Percentiles rank a stretch among this genome's conserved stretches.
Conservation (phyloP, 2,797 vertebrate species). For the Xerus rutilus region DNA sequence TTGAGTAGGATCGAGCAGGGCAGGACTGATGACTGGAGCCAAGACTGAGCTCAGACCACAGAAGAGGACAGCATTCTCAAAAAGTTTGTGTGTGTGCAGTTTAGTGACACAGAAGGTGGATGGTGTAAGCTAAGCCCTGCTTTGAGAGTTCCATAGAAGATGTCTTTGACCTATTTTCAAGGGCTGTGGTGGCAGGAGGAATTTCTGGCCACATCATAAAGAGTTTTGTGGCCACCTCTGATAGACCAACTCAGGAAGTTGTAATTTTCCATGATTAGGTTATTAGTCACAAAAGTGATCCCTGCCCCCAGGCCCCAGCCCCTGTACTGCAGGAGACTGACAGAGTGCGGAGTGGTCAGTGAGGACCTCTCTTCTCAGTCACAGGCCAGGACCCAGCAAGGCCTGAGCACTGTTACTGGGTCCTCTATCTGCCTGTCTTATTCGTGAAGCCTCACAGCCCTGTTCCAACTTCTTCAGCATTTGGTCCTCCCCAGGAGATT, state of each 20-base stretch:
- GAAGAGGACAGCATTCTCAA: background rate
- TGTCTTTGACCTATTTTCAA: slow-evolving; percentile 74
- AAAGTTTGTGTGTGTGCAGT: background rate
- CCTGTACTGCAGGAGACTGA: background rate
- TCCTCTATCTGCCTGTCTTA: background rate
- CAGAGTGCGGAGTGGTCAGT: background rate
- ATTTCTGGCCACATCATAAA: slow-evolving; percentile 81
- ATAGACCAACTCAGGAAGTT: slow-evolving; percentile 76
- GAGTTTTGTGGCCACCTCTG: slow-evolving; percentile 74
- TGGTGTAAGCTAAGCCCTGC: slow-evolving; percentile 48
- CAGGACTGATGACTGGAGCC: background rate
- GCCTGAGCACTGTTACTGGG: background rate
- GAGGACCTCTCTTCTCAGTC: background rate
- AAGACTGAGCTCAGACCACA: background rate
- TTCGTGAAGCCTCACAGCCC: background rate
- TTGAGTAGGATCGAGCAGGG: background rate
- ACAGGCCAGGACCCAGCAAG: background rate
- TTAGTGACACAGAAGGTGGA: background rate
- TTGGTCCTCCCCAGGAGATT: background rate
- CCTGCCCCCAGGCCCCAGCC: slow-evolving; percentile 31
- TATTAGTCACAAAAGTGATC: slow-evolving; percentile 78
- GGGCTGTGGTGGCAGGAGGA: slow-evolving; percentile 77
- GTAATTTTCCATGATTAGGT: slow-evolving; percentile 79
- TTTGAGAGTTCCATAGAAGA: slow-evolving; percentile 73
- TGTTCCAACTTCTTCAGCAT: background rate